Conservation (phyloP, 2,888 invertebrate species). For the Coronaproctus castanopsis region DNA sequence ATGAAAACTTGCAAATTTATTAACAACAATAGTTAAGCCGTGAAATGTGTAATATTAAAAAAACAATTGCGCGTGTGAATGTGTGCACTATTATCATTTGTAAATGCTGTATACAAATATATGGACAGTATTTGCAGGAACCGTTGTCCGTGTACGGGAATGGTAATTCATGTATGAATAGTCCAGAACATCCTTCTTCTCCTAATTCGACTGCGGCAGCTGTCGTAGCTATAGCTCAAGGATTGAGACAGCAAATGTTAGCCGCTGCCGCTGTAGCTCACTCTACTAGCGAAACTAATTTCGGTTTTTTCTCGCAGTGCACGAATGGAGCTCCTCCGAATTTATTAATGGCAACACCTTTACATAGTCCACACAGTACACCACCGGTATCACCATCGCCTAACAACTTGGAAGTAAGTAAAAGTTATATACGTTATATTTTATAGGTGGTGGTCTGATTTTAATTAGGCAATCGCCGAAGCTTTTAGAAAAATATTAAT, state of each 20-base stretch:
- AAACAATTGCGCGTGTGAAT: too few relatives aligned
- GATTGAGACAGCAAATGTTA: constrained; percentile 65
- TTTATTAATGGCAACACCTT: constrained; percentile 14
- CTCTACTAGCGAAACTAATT: constrained; percentile 14
- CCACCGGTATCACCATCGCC: constrained; percentile 18
- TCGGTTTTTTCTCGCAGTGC: constrained; percentile 14
- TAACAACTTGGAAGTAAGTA: constrained; percentile 22
- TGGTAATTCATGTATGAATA: constrained; percentile 14
- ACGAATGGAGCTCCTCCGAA: constrained; percentile 14
- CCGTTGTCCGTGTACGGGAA: constrained; percentile 26
- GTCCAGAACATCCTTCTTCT: constrained; percentile 28
- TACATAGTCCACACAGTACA: constrained; percentile 20
- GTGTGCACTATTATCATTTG: too few relatives aligned
- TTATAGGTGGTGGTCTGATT: not conserved
- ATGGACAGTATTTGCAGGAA: constrained; percentile 24
- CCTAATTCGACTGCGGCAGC: constrained; percentile 46
- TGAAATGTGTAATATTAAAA: too few relatives aligned
- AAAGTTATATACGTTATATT: too few relatives aligned
- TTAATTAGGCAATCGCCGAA: too few relatives aligned
- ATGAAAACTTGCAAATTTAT: too few relatives aligned
- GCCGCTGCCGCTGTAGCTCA: constrained; percentile 28
- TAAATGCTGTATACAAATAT: too few relatives aligned
- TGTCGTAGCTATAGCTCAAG: constrained; percentile 67
- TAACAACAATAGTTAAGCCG: too few relatives aligned
- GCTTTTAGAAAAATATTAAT: not conserved